These are phyloP conservation scores for Caenorhabditis panamensis DNA, from an alignment of 2,888 invertebrate species.

Conservation along the genomic window DNA sequence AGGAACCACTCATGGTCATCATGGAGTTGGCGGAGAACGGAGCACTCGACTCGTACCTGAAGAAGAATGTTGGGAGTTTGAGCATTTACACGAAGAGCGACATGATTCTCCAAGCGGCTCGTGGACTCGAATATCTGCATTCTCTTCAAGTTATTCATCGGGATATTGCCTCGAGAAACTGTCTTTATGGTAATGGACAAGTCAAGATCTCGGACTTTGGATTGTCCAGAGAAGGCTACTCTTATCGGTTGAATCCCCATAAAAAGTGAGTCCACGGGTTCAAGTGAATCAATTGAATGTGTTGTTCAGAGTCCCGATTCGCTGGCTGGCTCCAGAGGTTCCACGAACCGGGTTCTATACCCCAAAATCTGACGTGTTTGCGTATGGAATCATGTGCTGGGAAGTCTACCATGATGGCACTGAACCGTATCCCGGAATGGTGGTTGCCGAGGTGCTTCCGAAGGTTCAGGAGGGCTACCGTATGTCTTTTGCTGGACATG, in stretches of 20 bases:
- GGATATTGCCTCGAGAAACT: slow-evolving; percentile 68
- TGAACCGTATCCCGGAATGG: slow-evolving; percentile 71
- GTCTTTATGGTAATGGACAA: slow-evolving; percentile 64
- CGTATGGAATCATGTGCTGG: slow-evolving; percentile 63
- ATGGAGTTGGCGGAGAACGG: slow-evolving; percentile 72
- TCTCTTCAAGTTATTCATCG: slow-evolving; percentile 56
- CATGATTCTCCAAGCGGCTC: slow-evolving; percentile 71
- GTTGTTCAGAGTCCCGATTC: slow-evolving; percentile 62
- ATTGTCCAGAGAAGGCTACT: slow-evolving; percentile 56
- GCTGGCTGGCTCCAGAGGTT: slow-evolving; percentile 70
- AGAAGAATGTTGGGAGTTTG: slow-evolving; percentile 60
- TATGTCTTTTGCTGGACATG: slow-evolving; percentile 50
- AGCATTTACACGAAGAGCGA: slow-evolving; percentile 60
- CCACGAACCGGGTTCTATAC: slow-evolving; percentile 59
- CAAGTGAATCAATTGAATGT: too few relatives aligned
- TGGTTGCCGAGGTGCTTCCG: slow-evolving; percentile 66
- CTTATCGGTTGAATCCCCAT: slow-evolving; percentile 52
- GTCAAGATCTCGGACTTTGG: slow-evolving; percentile 70
- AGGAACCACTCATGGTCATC: slow-evolving; percentile 73
- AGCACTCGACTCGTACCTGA: slow-evolving; percentile 70
- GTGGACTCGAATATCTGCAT: slow-evolving; percentile 72
- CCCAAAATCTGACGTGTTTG: slow-evolving; percentile 66
- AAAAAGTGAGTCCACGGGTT: slow-evolving; percentile 37
- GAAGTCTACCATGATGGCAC: slow-evolving; percentile 64
- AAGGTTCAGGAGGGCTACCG: slow-evolving; percentile 68